These are phyloP conservation scores for Proteles cristata DNA, from an alignment of 2,113 vertebrate genomes.

Conservation along the genomic window DNA sequence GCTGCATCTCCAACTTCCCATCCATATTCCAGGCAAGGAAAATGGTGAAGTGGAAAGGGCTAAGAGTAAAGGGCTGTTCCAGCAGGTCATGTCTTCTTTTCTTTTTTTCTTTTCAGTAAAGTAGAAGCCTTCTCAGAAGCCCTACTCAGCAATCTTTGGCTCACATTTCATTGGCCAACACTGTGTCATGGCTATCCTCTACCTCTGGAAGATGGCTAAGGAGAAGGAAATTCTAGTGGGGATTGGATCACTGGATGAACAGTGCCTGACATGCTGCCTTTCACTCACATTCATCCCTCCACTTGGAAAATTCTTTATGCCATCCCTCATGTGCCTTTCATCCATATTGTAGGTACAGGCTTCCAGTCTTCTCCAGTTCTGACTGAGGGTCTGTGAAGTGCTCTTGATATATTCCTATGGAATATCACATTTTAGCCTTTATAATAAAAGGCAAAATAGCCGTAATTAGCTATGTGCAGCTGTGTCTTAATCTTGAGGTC, in stretches of 20 bases:
- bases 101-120: not conserved
- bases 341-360: not conserved
- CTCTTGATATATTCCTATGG: not conserved
- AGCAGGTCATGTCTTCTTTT: not conserved
- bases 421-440: not conserved
- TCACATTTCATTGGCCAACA: not conserved
- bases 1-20: not conserved
- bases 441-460: not conserved
- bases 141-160: not conserved
- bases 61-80: not conserved
- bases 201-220: not conserved
- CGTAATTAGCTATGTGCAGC: not conserved
- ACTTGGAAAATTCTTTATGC: not conserved
- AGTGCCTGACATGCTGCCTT: not conserved
- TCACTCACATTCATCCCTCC: not conserved
- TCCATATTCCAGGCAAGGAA: not conserved
- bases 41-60: not conserved
- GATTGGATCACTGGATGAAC: not conserved
- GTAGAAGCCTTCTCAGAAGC: not conserved
- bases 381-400: fast-evolving
- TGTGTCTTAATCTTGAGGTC: not conserved
- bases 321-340: not conserved
- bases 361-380: not conserved
- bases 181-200: not conserved
- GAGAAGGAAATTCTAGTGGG: not conserved